A percentile compares a stretch with the other conserved stretches of the same genome.
These are phyloP conservation scores for Merluccius polli DNA, from an alignment of 2,797 vertebrate genomes.

Conservation along the genomic window DNA sequence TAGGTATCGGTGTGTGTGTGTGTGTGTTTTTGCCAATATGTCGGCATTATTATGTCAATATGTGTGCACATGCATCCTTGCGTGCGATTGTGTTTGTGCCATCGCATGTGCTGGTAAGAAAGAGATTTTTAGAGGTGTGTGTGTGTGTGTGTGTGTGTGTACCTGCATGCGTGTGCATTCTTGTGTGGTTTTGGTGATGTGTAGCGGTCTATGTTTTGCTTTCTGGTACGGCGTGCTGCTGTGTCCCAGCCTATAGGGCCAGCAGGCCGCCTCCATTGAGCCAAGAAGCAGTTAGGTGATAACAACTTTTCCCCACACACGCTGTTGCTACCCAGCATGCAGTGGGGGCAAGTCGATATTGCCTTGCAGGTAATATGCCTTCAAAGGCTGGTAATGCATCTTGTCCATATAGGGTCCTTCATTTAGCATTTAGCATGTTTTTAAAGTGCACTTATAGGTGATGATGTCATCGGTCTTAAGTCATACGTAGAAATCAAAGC, in stretches of 20 bases:
- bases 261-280: conserved; percentile 16
- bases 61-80: too few relatives aligned
- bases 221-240: conserved; percentile 27
- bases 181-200: not conserved
- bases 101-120: not conserved
- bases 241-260: conserved; percentile 30
- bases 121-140: not conserved
- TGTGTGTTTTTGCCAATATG: too few relatives aligned
- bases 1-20: too few relatives aligned
- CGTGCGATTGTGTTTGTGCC: not conserved
- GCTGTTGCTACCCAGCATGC: not conserved
- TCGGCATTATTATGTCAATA: too few relatives aligned
- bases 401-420: not conserved
- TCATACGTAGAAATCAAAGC: not conserved
- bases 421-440: too few relatives aligned
- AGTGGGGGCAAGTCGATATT: not conserved
- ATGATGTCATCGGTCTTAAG: not conserved
- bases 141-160: conserved; percentile 6
- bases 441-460: too few relatives aligned
- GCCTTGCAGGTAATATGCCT: not conserved
- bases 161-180: not conserved
- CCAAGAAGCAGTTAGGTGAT: conserved; percentile 4
- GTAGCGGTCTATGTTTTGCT: conserved; percentile 25
- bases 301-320: not conserved
- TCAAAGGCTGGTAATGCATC: not conserved